Conservation (phyloP, 2,797 vertebrate species). For the Hemibagrus guttatus region DNA sequence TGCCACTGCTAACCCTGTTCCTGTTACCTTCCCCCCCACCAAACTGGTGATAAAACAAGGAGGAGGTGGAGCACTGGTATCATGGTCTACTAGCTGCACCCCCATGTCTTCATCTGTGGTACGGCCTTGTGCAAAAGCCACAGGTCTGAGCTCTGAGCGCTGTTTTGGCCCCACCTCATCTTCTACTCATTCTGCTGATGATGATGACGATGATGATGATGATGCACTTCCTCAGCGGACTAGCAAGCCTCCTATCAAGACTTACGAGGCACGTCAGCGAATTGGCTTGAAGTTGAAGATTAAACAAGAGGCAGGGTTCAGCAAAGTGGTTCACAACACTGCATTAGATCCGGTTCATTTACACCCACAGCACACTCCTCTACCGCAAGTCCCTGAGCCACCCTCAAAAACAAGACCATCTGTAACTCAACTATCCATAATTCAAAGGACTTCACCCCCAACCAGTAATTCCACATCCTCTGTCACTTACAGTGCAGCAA, state of each 20-base stretch:
- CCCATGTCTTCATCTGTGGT: conserved; percentile 60
- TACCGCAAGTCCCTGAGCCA: conserved; percentile 59
- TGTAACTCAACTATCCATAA: conserved; percentile 55
- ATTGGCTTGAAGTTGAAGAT: conserved; percentile 94
- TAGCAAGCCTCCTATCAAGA: conserved; percentile 91
- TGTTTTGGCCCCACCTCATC: conserved; percentile 60
- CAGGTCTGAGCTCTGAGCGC: conserved; percentile 56
- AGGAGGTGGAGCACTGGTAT: conserved; percentile 83
- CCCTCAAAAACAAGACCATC: conserved; percentile 58
- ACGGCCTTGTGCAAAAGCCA: conserved; percentile 59
- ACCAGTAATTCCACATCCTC: conserved; percentile 63
- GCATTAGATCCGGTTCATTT: conserved; percentile 90
- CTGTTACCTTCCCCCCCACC: conserved; percentile 75
- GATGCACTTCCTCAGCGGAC: conserved; percentile 84
- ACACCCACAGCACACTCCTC: conserved; percentile 67
- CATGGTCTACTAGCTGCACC: conserved; percentile 79
- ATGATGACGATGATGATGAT: conserved; percentile 83
- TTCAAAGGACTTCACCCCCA: conserved; percentile 74
- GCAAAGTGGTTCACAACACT: conserved; percentile 94
- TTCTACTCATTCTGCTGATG: conserved; percentile 69
- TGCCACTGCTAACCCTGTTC: conserved; percentile 53
- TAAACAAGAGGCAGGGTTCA: conserved; percentile 92
- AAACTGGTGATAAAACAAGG: conserved; percentile 92
- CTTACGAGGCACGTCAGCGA: conserved; percentile 90
- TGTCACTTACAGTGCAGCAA: conserved; percentile 60